Percentiles rank a stretch among this genome's conserved stretches.
phyloP scores from a whole-genome alignment of 2,888 invertebrate genomes.

The Macaria liturata region DNA sequence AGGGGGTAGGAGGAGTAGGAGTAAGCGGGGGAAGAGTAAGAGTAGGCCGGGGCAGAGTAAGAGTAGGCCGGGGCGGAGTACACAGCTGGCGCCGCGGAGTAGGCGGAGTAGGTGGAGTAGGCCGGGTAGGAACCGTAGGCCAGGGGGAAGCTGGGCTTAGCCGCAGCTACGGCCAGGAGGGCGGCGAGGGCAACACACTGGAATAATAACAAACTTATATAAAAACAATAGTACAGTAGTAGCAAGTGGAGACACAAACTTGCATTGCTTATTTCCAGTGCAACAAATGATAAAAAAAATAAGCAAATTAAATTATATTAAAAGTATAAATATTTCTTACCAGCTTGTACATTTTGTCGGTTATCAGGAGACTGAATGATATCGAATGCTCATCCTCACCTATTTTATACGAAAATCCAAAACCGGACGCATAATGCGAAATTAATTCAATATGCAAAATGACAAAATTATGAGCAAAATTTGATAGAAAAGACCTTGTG shows the following conservation, averaged over 20 bases:
- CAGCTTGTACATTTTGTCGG: constrained; percentile 28
- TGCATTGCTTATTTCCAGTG: no score
- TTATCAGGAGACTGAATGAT: constrained; percentile 31
- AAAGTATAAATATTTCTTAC: constrained; percentile 19
- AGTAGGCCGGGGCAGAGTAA: not conserved
- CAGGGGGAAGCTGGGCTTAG: constrained; percentile 28
- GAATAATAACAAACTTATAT: constrained; percentile 14
- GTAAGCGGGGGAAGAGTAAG: not conserved
- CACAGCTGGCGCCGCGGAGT: constrained; percentile 8
- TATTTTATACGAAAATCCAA: constrained; percentile 24
- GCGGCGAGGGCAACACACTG: constrained; percentile 36
- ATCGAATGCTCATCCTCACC: constrained; percentile 7
- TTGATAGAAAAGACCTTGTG: not conserved
- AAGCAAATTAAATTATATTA: not conserved
- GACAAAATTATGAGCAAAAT: not conserved
- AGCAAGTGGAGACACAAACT: no score
- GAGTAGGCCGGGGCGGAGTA: not conserved
- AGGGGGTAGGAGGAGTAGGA: not conserved
- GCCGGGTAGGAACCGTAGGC: constrained; percentile 16
- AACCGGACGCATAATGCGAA: not conserved
- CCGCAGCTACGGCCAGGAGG: constrained; percentile 35
- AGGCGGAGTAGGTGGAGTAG: not conserved
- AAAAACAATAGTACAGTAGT: no score
- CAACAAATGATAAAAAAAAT: not conserved
- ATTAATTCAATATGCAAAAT: no score